phyloP scores from a whole-genome alignment of 1,140 invertebrate genomes.

The Mylabris phalerata region DNA sequence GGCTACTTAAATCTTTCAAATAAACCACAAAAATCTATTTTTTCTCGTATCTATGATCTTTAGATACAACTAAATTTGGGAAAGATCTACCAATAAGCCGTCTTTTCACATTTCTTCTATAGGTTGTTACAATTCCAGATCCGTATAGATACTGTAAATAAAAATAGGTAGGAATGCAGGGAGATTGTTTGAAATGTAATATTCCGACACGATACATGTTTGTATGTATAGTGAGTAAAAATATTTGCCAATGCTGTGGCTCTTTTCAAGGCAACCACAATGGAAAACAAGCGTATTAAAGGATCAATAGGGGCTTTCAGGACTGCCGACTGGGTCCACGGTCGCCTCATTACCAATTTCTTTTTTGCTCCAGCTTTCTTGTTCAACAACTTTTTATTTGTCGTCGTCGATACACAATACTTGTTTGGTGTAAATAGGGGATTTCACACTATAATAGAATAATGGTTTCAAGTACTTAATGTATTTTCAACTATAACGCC shows the following conservation, averaged over 20 bases:
- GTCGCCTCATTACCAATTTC: slow-evolving; percentile 14
- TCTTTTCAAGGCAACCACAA: slow-evolving; percentile 24
- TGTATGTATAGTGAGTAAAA: too few species aligned
- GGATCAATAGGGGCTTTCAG: slow-evolving; percentile 7
- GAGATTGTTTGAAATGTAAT: slow-evolving; percentile 18
- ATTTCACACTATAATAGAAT: slow-evolving; percentile 8
- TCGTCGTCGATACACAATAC: too few species aligned
- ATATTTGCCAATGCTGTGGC: slow-evolving; percentile 10
- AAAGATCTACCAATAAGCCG: slow-evolving; percentile 13
- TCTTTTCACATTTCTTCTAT: slow-evolving; percentile 13
- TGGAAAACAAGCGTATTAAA: slow-evolving; percentile 23
- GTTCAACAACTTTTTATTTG: too few species aligned
- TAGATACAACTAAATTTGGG: slow-evolving; percentile 10
- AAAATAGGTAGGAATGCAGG: slow-evolving; percentile 12
- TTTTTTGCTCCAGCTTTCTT: neutral
- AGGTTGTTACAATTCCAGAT: slow-evolving; percentile 18
- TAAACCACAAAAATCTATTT: slow-evolving; percentile 9
- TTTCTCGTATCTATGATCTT: too few species aligned
- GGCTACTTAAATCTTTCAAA: slow-evolving; percentile 14
- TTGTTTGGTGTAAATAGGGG: too few species aligned
- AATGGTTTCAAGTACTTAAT: slow-evolving; percentile 11
- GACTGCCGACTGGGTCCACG: slow-evolving; percentile 9
- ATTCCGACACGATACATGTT: slow-evolving; percentile 16
- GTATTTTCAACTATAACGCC: slow-evolving; percentile 1
- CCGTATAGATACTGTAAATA: slow-evolving; percentile 24